Evolutionary conservation across 2,797 vertebrate species (phyloP), one percentile per base, ranked within the genome.

Genomic region (Mormyrus hasselquistii): DNA sequence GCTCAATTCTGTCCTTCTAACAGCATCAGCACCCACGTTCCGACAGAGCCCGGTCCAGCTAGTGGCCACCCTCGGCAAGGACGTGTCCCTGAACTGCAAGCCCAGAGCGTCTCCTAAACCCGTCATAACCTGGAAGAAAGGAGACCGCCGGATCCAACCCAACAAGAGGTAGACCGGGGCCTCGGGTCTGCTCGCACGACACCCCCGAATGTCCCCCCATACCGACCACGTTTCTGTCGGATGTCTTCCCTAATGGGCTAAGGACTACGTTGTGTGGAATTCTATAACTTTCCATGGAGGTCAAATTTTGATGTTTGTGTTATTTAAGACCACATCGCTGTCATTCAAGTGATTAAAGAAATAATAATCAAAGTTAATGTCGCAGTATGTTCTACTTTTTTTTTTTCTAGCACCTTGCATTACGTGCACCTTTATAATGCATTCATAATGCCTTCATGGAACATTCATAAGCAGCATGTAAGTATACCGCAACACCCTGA

Each of bases 91-190:
- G 44, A 98, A 98, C 50, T 99, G 98, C 93, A 97, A 96, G 92
- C 98, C 98, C 0, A 94, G 96, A 91, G 98, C 97, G 0, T 99
- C 98, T 79, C 98, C 98, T 59, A 99, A 98, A 91, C 97, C 98
- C 16, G 90, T 94, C 55, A 96, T 98, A 90, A 96, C 95, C 0
- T 99, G 98, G 98, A 98, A 92, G 93, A 98, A 97, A 94, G 97
- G 95, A 90, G 97, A 98, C 92, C 89, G 91, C 9, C 91, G 93
- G 89, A 91, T 96, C 53, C 94, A 95, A 91, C 93, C 92, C 2
- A 98, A 85, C 92, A 98, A 96, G 95, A 98, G 98, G 98, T 99
- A 92, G 95, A 95, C 1, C 6, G 0, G 2, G 4, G 2, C 9
- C 62, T 38, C 16, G 5, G 7, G 4, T 53, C 50, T 55, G 7